Base-by-base conservation (phyloP, 2,113 vertebrate genomes). In the Labeo catla region DNA sequence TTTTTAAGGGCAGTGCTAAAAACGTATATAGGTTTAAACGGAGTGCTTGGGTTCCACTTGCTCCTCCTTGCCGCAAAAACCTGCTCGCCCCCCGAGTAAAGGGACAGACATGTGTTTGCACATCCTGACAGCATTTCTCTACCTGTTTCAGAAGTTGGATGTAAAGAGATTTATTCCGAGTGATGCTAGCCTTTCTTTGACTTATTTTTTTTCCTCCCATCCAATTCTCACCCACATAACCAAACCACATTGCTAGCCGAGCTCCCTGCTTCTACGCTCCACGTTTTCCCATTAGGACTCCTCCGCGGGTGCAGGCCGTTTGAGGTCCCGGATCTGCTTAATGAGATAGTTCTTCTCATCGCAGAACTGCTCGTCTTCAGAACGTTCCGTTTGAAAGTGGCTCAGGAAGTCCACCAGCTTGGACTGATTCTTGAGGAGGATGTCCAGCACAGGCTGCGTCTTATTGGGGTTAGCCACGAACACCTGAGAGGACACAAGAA, bases 321-420 rank as follows among this genome's bases (percentile, higher is more conserved):
- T 98, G 93, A 99, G 94, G 93, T 99, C 98, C 82, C 97, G 96
- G 90, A 99, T 99, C 93, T 99, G 98, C 93, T 98, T 99, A 16
- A 99, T 96, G 94, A 99, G 92, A 94, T 99, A 99, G 95, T 98
- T 99, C 93, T 99, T 99, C 94, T 99, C 98, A 0, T 99, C 97
- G 0, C 96, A 96, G 93, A 99, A 99, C 93, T 99, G 98, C 91
- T 99, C 98, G 0, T 99, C 97, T 0, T 99, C 97, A 0, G 95
- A 96, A 88, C 98, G 92, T 92, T 99, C 98, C 1, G 97, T 98
- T 91, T 99, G 98, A 94, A 99, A 99, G 88, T 96, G 96, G 95
- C 96, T 96, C 91, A 99, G 96, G 93, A 99, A 99, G 1, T 99
- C 98, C 84, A 99, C 97, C 45, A 99, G 95, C 90, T 99, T 99